Evolutionary conservation across 2,113 vertebrate genomes (phyloP), one percentile per base, ranked within the genome.

Genomic region (Pteruthius melanotis): DNA sequence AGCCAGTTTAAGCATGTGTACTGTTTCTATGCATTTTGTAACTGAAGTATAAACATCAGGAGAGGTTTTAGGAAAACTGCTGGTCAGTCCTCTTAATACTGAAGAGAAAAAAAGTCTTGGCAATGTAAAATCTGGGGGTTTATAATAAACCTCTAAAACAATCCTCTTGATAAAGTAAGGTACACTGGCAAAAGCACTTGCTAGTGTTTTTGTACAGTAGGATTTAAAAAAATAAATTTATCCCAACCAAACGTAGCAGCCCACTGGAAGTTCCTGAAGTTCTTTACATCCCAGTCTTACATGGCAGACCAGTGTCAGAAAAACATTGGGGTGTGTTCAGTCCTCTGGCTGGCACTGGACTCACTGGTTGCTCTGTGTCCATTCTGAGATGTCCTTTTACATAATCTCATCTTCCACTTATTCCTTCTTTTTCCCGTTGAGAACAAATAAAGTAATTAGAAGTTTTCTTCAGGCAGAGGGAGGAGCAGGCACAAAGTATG

Each of bases 361-460:
- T 61, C 9, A 2, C 22, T 20, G 59, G 13, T 40, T 30, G 39
- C 80, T 83, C 16, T 0, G 6, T 33, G 28, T 37, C 57, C 79
- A 56, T 61, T 77, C 90, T 76, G 75, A 53, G 66, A n/a, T 70
- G 12, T 61, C 54, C 0, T 76, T 56, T 83, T n/a, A 53, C 31
- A 5, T 69, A 14, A 64, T 57, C 82, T 93, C 68, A 31, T 35
- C 89, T 90, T 83, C 85, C n/a, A 76, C 66, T 47, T 60, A 78
- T 60, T 22, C 63, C 57, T 42, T n/a, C 30, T 35, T 45, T 35
- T 6, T 13, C 9, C 24, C 26, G 1, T 27, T 74, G 72, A 93
- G 89, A 93, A 84, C 89, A 93, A 96, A 90, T 96, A 6, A 95
- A 92, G 83, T 93, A 88, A 94, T 95, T 95, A 95, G 94, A 94